Base-by-base conservation (phyloP, 2,888 invertebrate species). In the Cheilosia pagana region DNA sequence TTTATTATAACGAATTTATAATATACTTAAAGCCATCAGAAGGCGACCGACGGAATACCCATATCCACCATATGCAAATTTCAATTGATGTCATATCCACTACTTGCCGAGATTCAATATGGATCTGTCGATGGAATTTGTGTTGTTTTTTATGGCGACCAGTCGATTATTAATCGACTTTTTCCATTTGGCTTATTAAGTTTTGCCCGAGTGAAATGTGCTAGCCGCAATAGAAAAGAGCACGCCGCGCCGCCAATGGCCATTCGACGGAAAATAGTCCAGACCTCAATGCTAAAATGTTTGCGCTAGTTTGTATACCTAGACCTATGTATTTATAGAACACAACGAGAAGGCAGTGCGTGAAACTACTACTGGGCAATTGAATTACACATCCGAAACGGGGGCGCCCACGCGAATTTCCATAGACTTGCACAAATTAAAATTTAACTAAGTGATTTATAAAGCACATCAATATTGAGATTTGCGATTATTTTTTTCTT, bases 1-100 rank as follows among this genome's bases (percentile, higher is more conserved):
- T 67, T 62, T 71, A 82, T 82, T 60, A 70, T 65, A 59, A 25
- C 45, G 65, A 82, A 82, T 82, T 60, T 71, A 60, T 77, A 77
- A 82, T 60, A 8, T 65, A 31, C 6, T 16, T 35, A 23, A 19
- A 55, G 39, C 1, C n/a, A n/a, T n/a, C n/a, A n/a, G 52, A 25
- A 16, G 25, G 39, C 50, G 39, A 31, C 19, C n/a, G 8, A 7
- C 62, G 28, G 21, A 21, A 31, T 25, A 65, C 65, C 55, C 10
- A 31, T 31, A 31, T 2, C 8, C 7, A 10, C 59, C 57, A 63
- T 59, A 71, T 81, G 81, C 63, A 48, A 81, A 76, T 76, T 41
- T 48, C 31, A 21, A 72, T 67, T 82, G 81, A 82, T 82, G 77
- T 77, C 81, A 82, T 82, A 68, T 67, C 16, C 25, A 52, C 35